These are phyloP conservation scores for Cyprinodon tularosa DNA, from an alignment of 2,113 vertebrate species.

Conservation along the genomic window DNA sequence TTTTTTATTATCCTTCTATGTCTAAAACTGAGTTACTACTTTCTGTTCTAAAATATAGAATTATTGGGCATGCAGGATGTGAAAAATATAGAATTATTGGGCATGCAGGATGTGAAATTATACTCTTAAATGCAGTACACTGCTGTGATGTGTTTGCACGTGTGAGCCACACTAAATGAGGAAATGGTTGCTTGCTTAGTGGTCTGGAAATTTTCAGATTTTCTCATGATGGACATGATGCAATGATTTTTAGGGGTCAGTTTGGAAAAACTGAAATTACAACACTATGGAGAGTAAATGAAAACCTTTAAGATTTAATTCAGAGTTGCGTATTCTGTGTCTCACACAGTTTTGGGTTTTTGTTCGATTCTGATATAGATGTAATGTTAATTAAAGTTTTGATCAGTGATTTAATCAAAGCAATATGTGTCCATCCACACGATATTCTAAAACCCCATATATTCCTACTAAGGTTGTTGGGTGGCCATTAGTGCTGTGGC, in stretches of 20 bases:
- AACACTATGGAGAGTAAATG: neutral
- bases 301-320: neutral
- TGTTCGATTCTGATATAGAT: too few relatives aligned
- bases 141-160: constrained; percentile 61
- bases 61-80: constrained; percentile 14
- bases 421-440: too few relatives aligned
- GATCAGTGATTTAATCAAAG: too few relatives aligned
- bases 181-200: constrained; percentile 9
- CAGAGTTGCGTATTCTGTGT: neutral
- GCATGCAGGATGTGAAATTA: constrained; percentile 24
- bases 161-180: constrained; percentile 37
- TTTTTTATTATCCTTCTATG: neutral
- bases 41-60: constrained; percentile 14
- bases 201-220: neutral
- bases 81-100: constrained; percentile 19
- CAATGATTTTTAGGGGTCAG: neutral
- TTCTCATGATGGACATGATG: neutral
- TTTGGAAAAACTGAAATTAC: neutral
- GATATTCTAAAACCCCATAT: too few relatives aligned
- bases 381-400: too few relatives aligned
- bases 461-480: too few relatives aligned
- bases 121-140: constrained; percentile 22
- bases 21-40: neutral
- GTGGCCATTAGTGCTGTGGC: too few relatives aligned
- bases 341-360: too few relatives aligned